Base-by-base conservation (phyloP, 23 tunicate species). In the Clavelina lepadiformis region DNA sequence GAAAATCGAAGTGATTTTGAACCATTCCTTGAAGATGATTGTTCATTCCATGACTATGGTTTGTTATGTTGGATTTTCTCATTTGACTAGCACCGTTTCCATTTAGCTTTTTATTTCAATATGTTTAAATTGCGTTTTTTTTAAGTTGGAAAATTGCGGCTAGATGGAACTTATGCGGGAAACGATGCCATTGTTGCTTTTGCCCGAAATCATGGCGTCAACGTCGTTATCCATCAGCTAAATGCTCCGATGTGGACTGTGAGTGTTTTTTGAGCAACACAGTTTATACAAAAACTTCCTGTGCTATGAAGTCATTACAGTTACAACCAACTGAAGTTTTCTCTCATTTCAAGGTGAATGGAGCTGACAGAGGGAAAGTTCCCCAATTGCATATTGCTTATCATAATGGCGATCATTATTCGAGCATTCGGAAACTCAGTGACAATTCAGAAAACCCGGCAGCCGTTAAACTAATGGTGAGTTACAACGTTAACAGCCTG, bases 161-260 rank as follows among this genome's bases (percentile, higher is more conserved):
- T 51, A 50, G 81, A 67, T 58, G 82, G 91, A 21, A 82, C 91
- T 8, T 82, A 67, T 53, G 91, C 91, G 57, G 91, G 91, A 11
- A 82, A 82, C 61, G 91, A 82, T 67, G 81, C 81, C 13, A 74
- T 82, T 35, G 91, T 82, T 59, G 91, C 91, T 2, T 74, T 82
- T 68, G 81, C 91, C 23, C 57, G 91, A n/a, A 72, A 75, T 18
- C 26, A 67, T 36, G 38, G 30, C 25, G 82, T 82, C 7, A 82
- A 82, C 31, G 71, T 82, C 18, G 72, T 82, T 30, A 82, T 82
- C 41, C 91, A 82, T 61, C 91, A 82, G 47, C 58, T 75, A 3
- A 75, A 66, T 56, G 80, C 76, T 31, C 81, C 91, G n/a, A 46
- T 82, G 63, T 75, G 81, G 91, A 75, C 80, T 18, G 91, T 82